Conservation (phyloP, 2,113 vertebrate species). For the Monopterus albus region DNA sequence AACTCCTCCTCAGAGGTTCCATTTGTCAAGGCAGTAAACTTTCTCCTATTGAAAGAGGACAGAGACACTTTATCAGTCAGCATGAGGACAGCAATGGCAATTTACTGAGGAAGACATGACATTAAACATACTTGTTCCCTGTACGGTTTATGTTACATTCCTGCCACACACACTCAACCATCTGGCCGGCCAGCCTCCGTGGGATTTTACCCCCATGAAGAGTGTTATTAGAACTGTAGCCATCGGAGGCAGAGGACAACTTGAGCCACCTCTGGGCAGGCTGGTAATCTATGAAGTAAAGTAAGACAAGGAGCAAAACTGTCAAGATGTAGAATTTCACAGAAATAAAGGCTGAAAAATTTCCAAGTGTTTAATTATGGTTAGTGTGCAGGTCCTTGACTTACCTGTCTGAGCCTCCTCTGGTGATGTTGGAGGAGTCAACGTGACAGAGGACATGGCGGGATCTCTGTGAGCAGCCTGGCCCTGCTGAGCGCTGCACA, state of each 20-base stretch:
- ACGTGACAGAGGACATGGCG: conserved; percentile 96
- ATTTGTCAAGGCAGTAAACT: conserved; percentile 90
- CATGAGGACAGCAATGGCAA: not conserved
- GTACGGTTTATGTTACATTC: conserved; percentile 96
- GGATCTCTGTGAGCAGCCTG: conserved; percentile 92
- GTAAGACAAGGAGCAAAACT: not conserved
- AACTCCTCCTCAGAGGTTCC: conserved; percentile 90
- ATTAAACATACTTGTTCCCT: conserved; percentile 91
- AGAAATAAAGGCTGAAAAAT: not conserved
- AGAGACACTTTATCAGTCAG: not conserved
- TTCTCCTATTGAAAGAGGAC: conserved; percentile 85
- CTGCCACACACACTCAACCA: conserved; percentile 98
- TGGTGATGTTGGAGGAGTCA: conserved; percentile 97
- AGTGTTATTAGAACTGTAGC: conserved; percentile 90
- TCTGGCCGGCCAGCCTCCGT: conserved; percentile 92
- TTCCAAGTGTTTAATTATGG: not conserved
- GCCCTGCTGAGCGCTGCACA: conserved; percentile 92
- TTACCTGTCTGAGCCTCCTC: conserved; percentile 97
- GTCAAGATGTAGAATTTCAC: not conserved
- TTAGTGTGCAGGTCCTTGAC: not conserved
- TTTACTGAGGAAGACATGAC: not conserved
- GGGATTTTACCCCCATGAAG: conserved; percentile 97
- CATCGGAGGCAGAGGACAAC: conserved; percentile 90
- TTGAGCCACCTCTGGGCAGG: conserved; percentile 95
- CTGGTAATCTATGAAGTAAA: conserved; percentile 87